Conservation (phyloP, 2,113 vertebrate genomes). For the Oryzias javanicus region DNA sequence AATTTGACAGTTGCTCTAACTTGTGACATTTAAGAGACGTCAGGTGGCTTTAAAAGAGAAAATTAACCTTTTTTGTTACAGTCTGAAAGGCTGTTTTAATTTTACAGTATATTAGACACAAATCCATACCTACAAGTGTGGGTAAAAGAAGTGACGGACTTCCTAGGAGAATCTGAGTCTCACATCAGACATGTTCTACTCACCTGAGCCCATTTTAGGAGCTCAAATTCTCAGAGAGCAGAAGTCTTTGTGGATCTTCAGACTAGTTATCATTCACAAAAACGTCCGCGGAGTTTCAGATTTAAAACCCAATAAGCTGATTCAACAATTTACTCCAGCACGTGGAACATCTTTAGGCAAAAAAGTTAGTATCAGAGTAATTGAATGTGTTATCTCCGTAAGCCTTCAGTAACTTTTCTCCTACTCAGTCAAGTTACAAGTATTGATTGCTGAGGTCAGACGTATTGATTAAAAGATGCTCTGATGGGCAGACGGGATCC, state of each 20-base stretch:
- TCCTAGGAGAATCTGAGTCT: too few relatives aligned
- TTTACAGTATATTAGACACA: too few relatives aligned
- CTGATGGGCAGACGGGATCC: conserved; percentile 53
- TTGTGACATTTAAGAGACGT: too few relatives aligned
- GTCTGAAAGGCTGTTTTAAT: too few relatives aligned
- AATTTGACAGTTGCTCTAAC: too few relatives aligned
- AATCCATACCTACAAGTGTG: too few relatives aligned
- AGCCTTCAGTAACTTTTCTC: not conserved
- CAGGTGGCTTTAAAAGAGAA: too few relatives aligned
- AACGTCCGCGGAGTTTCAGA: not conserved
- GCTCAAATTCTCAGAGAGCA: too few relatives aligned
- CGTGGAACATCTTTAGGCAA: not conserved
- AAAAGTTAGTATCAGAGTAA: not conserved
- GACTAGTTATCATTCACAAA: not conserved
- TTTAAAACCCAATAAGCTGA: not conserved
- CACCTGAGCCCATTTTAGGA: too few relatives aligned
- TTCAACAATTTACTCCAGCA: not conserved
- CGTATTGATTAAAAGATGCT: conserved; percentile 55
- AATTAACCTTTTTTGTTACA: too few relatives aligned
- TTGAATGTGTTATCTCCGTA: not conserved
- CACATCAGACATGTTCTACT: too few relatives aligned
- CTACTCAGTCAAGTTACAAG: not conserved
- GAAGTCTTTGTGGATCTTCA: not conserved
- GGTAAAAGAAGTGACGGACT: too few relatives aligned
- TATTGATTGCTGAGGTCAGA: conserved; percentile 29